Evolutionary conservation across 2,113 vertebrate species (phyloP).

Genomic region (Reinhardtius hippoglossoides): DNA sequence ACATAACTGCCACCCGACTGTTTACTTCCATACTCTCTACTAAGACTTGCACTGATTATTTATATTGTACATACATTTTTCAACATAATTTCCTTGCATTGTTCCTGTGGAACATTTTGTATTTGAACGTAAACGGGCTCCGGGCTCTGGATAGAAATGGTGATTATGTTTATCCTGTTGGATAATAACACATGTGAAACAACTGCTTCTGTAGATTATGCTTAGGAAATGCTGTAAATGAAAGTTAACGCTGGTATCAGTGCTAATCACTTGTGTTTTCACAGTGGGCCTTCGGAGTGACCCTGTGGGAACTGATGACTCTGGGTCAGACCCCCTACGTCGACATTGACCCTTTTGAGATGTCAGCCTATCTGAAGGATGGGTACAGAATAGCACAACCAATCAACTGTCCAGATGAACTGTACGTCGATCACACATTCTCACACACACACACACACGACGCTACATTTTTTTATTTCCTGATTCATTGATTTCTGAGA

Average conservation of each 20-base stretch:
- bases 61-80: slow-evolving; percentile 39
- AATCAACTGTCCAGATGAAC: slow-evolving; percentile 98
- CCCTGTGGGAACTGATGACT: slow-evolving; percentile 98
- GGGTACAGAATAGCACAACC: slow-evolving; percentile 99
- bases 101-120: slow-evolving; percentile 61
- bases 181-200: slow-evolving; percentile 1
- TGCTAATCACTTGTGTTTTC: slow-evolving; percentile 25
- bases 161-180: slow-evolving; percentile 22
- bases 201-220: neutral
- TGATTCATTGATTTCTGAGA: neutral
- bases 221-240: neutral
- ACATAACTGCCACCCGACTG: slow-evolving; percentile 1
- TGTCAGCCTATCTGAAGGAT: slow-evolving; percentile 98
- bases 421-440: slow-evolving; percentile 83
- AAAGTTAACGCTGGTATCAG: neutral
- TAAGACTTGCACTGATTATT: slow-evolving; percentile 32
- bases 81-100: slow-evolving; percentile 75
- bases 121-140: slow-evolving; percentile 30
- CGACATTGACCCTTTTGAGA: slow-evolving; percentile 98
- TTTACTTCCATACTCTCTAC: slow-evolving; percentile 36
- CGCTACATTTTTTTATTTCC: neutral
- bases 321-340: slow-evolving; percentile 97
- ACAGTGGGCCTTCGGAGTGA: slow-evolving; percentile 98
- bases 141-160: neutral
- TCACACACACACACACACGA: neutral